phyloP scores from a whole-genome alignment of 1,140 invertebrate species.

The Camponotus floridanus region DNA sequence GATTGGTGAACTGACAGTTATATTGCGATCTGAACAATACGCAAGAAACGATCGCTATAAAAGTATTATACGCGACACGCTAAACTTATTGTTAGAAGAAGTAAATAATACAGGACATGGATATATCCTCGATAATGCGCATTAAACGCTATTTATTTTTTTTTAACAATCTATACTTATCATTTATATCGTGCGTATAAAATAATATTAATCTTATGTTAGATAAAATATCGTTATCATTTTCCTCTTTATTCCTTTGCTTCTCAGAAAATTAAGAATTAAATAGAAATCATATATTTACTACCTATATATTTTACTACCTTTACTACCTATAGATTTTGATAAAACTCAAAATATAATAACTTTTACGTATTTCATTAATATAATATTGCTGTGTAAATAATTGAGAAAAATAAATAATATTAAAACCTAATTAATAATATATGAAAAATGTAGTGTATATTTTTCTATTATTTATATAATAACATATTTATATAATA shows the following conservation, averaged over 20 bases:
- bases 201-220: neutral
- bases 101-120: conserved; percentile 26
- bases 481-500: neutral
- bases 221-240: neutral
- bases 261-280: neutral
- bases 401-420: no score
- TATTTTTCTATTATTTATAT: no score
- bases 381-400: no score
- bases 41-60: conserved; percentile 39
- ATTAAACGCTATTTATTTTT: neutral
- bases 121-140: neutral
- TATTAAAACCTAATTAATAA: no score
- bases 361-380: no score
- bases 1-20: conserved; percentile 18
- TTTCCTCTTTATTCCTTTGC: neutral
- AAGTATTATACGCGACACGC: conserved; percentile 9
- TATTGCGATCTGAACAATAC: conserved; percentile 16
- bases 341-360: neutral
- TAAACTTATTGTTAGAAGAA: conserved; percentile 22
- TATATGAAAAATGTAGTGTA: neutral
- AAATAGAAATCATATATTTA: neutral
- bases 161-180: neutral
- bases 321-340: neutral
- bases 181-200: no score
- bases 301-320: neutral